Evolutionary conservation across 2,797 vertebrate genomes (phyloP).

Genomic region (Amniataba percoides): DNA sequence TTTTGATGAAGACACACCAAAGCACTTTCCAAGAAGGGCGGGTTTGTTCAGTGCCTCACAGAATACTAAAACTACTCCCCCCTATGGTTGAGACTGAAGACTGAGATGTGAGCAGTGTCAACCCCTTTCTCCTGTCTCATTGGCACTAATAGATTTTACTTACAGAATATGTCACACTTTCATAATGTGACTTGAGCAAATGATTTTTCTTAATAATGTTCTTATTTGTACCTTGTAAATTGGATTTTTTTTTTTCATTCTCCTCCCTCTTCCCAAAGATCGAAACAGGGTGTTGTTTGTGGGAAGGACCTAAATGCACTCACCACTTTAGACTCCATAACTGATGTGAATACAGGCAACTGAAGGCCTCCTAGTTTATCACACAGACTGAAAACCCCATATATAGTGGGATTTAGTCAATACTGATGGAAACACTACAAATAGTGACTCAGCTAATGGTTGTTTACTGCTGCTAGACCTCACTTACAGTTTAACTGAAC

Average conservation of each 20-base stretch:
- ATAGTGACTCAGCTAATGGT: slow-evolving; percentile 19
- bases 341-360: slow-evolving; percentile 28
- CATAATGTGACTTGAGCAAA: neutral
- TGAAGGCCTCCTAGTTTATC: slow-evolving; percentile 22
- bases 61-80: neutral
- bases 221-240: slow-evolving; percentile 16
- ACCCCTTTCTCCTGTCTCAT: neutral
- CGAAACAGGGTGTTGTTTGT: slow-evolving; percentile 47
- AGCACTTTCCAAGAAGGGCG: slow-evolving; percentile 68
- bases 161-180: neutral
- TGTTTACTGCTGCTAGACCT: slow-evolving; percentile 38
- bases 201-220: slow-evolving; percentile 9
- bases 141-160: slow-evolving; percentile 1
- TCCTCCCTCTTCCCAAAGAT: slow-evolving; percentile 28
- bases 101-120: neutral
- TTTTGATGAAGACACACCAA: slow-evolving; percentile 48
- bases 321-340: slow-evolving; percentile 53
- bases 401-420: neutral
- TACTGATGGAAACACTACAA: slow-evolving; percentile 35
- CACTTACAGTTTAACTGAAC: slow-evolving; percentile 28
- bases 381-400: slow-evolving; percentile 37
- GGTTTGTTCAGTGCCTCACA: slow-evolving; percentile 54
- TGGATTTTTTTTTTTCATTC: neutral
- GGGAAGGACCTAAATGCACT: slow-evolving; percentile 51
- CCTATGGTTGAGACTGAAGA: slow-evolving; percentile 4